Conservation (phyloP, 2,113 vertebrate species). For the Manacus vitellinus region DNA sequence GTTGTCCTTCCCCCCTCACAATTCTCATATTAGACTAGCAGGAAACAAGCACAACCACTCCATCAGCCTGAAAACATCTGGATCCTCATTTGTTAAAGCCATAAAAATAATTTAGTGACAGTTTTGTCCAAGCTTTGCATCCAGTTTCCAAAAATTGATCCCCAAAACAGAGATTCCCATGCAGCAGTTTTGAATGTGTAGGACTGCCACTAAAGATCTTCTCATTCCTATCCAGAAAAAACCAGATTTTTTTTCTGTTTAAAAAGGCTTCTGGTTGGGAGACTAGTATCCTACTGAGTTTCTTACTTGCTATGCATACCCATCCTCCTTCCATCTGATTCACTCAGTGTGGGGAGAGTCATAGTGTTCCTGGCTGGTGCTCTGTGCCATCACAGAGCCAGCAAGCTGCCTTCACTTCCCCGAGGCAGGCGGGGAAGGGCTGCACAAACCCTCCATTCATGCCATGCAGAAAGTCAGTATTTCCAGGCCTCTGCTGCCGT, state of each 20-base stretch:
- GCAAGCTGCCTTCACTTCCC: not conserved
- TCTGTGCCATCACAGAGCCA: not conserved
- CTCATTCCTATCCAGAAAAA: not conserved
- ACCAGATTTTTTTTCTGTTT: not conserved
- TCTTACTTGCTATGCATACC: not conserved
- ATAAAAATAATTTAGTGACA: not conserved
- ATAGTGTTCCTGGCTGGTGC: not conserved
- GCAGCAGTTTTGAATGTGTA: not conserved
- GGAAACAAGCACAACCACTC: not conserved
- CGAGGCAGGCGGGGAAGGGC: not conserved
- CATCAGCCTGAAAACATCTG: not conserved
- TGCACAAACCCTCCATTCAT: slow-evolving; percentile 26
- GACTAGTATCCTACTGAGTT: not conserved
- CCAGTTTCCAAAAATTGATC: not conserved
- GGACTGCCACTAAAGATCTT: not conserved
- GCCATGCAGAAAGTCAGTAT: not conserved
- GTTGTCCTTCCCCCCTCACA: not conserved
- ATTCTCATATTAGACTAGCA: not conserved
- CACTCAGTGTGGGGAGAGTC: not conserved
- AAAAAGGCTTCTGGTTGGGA: not conserved
- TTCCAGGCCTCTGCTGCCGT: not conserved
- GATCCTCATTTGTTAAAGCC: not conserved
- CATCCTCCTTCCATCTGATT: not conserved
- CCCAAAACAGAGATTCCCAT: not conserved
- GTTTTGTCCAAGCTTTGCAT: not conserved